Evolutionary conservation across 2,797 vertebrate species (phyloP).

Genomic region (Mionectes olivaceus): DNA sequence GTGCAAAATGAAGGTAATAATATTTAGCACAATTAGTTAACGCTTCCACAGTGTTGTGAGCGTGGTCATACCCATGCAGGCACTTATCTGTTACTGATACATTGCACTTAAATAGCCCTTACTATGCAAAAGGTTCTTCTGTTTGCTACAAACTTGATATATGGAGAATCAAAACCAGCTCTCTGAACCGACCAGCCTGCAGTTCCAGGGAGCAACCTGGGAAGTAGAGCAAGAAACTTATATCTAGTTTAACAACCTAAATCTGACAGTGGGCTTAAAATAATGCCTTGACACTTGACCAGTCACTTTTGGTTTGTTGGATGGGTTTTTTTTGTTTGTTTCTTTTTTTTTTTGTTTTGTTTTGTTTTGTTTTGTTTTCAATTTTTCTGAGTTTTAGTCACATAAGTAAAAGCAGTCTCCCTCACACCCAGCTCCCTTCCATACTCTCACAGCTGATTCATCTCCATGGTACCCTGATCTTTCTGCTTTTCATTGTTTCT

Average conservation of each 20-base stretch:
- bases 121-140: not conserved
- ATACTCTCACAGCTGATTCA: fast-evolving
- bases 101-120: slow-evolving; percentile 3
- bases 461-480: not conserved
- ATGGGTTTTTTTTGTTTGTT: too few species aligned
- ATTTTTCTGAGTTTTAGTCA: not conserved
- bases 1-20: not conserved
- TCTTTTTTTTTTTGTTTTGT: not conserved
- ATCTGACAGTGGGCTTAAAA: not conserved
- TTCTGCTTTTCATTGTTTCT: not conserved
- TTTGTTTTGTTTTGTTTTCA: too few species aligned
- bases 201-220: not conserved
- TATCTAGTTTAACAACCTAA: not conserved
- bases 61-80: not conserved
- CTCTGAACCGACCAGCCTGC: not conserved
- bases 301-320: too few species aligned
- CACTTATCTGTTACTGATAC: not conserved
- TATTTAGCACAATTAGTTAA: not conserved
- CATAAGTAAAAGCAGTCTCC: not conserved
- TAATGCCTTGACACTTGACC: not conserved
- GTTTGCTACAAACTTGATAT: not conserved
- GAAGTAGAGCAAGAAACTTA: not conserved
- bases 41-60: not conserved
- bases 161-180: not conserved
- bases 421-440: not conserved